These are phyloP conservation scores for Tetramorium alpestre DNA, from an alignment of 1,140 invertebrate genomes.

Conservation along the genomic window DNA sequence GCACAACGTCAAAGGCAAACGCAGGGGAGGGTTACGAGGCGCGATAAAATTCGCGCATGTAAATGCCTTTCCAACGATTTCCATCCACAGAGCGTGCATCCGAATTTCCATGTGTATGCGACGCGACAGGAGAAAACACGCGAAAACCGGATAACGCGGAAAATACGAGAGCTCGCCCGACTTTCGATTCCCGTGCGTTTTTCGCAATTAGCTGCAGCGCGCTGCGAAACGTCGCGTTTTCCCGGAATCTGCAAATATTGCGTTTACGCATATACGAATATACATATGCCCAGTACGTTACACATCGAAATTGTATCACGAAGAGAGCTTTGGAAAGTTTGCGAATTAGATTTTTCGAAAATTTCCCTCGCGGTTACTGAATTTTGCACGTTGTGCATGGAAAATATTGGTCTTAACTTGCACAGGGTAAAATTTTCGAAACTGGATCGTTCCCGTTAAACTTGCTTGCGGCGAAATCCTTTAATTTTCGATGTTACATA, in stretches of 20 bases:
- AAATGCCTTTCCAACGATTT: slow-evolving; percentile 56
- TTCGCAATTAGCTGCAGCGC: slow-evolving; percentile 48
- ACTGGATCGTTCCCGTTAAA: background rate
- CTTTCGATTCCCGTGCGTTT: slow-evolving; percentile 53
- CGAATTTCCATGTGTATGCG: slow-evolving; percentile 42
- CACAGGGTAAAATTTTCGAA: background rate
- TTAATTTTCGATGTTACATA: slow-evolving; percentile 16
- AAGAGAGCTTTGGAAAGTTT: background rate
- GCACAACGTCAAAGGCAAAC: slow-evolving; percentile 30
- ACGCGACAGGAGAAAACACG: slow-evolving; percentile 43
- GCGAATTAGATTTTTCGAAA: slow-evolving; percentile 30
- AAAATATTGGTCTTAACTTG: slow-evolving; percentile 45
- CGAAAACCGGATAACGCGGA: slow-evolving; percentile 52
- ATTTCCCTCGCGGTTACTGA: slow-evolving; percentile 20
- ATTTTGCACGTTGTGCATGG: background rate
- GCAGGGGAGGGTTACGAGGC: slow-evolving; percentile 39
- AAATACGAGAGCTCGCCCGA: slow-evolving; percentile 44
- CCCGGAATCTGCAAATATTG: slow-evolving; percentile 34
- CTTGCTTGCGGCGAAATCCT: background rate
- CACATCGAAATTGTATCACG: background rate
- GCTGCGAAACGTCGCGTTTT: slow-evolving; percentile 39
- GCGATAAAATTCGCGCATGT: slow-evolving; percentile 57
- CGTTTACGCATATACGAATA: slow-evolving; percentile 41
- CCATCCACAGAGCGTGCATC: slow-evolving; percentile 24
- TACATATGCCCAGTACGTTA: background rate